Evolutionary conservation across 2,797 vertebrate species (phyloP), one percentile per base, ranked within the genome.

Genomic region (Argya squamiceps): DNA sequence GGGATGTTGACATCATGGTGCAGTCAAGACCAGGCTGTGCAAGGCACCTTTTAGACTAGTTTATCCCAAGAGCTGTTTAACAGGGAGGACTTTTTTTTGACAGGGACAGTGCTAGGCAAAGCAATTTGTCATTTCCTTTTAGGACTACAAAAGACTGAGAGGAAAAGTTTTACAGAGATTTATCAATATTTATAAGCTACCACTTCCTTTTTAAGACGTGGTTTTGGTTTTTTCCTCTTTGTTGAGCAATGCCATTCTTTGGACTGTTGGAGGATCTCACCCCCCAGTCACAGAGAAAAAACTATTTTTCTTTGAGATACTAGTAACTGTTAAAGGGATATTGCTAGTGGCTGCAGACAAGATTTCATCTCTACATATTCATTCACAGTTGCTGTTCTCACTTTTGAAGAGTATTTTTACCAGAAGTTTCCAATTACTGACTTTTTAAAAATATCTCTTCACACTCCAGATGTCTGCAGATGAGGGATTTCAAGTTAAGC

Each of bases 301-400:
- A 12, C 18, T 69, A 32, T 26, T 41, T 29, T 69, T 53, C 44
- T 87, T 73, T 46, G 23, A 73, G 52, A 17, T 9, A 21, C 19
- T 46, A 30, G 44, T 56, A 49, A 27, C 63, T 60, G 30, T 37
- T 34, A 87, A 81, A 85, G 44, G 13, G 91, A 27, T 9, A 65
- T 64, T 36, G 11, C 27, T 56, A n/a, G 34, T 36, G 56, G 41
- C 39, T 93, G 36, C 47, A 94, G 46, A 76, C 27, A 68, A 62
- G 24, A 85, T 88, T 96, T 93, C 10, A 83, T 94, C 80, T 86
- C 49, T 34, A 49, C n/a, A 21, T 74, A 56, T 81, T 88, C 69
- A 73, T 94, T 95, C 93, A 94, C 69, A 71, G 95, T 74, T 95
- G 79, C 44, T 87, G 44, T 95, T 96, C 56, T 53, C 88, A 78